Base-by-base conservation (phyloP, 2,113 vertebrate species). In the Hipposideros armiger region DNA sequence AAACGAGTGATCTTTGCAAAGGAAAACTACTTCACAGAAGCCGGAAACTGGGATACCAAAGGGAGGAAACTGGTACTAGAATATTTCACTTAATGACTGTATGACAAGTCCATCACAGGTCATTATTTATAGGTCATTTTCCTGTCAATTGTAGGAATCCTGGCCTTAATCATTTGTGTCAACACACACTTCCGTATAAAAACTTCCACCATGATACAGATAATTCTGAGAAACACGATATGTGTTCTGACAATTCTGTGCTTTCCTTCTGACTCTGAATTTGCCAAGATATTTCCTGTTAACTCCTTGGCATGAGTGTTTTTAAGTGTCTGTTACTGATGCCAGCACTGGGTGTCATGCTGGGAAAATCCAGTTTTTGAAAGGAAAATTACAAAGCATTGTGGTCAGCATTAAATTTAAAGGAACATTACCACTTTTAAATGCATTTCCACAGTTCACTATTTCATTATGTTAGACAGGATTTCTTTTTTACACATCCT, bases 41-140 rank as follows among this genome's bases (percentile, higher is more conserved):
- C 97, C 4, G 54, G 98, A 98, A 98, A 97, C 64, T 85, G 78
- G 97, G 96, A 97, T 97, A 98, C 96, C 97, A 98, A 97, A 98
- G 97, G 97, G 95, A 98, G 98, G 98, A 99, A 98, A 87, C 87
- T 74, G 95, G 96, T 97, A 98, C 97, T 98, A 98, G 97, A 98
- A 95, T 98, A 98, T 98, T 98, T 98, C 97, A 97, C 97, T 98
- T 98, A 98, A 98, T 98, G 93, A 98, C 97, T 98, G 50, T 92
- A 97, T 98, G 98, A 98, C 98, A 98, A 98, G 98, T 98, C 96
- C 97, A 98, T 98, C 98, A 86, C 10, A 87, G 95, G 95, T 94
- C 97, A 98, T 98, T 98, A 98, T 98, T 98, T 98, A 98, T 97
- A 98, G 98, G 97, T 98, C 98, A 98, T 97, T 98, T 98, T 98